Evolutionary conservation across 2,113 vertebrate species (phyloP).

Genomic region (Bombycilla garrulus): DNA sequence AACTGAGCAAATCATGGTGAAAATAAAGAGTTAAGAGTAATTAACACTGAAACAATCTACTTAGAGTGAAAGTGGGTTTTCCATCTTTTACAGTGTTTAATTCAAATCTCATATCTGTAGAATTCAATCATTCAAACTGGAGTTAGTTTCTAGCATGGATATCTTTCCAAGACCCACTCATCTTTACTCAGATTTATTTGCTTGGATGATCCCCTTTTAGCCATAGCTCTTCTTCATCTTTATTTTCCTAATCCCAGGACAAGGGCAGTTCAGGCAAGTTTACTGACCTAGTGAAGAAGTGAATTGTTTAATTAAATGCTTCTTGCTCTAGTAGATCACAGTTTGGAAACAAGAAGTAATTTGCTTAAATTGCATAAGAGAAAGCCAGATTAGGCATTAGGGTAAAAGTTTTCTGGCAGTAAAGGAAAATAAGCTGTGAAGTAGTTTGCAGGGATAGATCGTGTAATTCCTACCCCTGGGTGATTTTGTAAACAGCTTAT

Average conservation of each 20-base stretch:
- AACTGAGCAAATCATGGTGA: not conserved
- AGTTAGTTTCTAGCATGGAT: not conserved
- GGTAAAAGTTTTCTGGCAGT: conserved; percentile 23
- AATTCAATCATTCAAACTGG: not conserved
- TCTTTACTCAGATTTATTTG: not conserved
- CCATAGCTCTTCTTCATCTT: conserved; percentile 1
- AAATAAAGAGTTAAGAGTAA: not conserved
- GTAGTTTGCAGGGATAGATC: not conserved
- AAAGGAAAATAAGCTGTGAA: not conserved
- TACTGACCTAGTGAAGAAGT: conserved; percentile 8
- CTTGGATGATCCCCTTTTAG: not conserved
- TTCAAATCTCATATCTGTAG: not conserved
- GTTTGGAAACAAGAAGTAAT: conserved; percentile 35
- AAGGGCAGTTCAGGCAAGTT: not conserved
- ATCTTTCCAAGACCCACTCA: not conserved
- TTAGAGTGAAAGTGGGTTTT: not conserved
- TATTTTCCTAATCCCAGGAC: not conserved
- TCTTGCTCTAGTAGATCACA: conserved; percentile 5
- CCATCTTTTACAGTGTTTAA: not conserved
- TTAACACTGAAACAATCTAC: not conserved
- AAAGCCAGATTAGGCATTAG: conserved; percentile 20
- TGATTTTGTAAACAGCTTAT: not conserved
- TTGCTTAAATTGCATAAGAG: conserved; percentile 41
- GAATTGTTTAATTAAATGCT: conserved; percentile 34
- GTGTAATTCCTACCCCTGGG: not conserved